These are phyloP conservation scores for Littorina saxatilis DNA, from an alignment of 1,140 invertebrate species.

Conservation along the genomic window DNA sequence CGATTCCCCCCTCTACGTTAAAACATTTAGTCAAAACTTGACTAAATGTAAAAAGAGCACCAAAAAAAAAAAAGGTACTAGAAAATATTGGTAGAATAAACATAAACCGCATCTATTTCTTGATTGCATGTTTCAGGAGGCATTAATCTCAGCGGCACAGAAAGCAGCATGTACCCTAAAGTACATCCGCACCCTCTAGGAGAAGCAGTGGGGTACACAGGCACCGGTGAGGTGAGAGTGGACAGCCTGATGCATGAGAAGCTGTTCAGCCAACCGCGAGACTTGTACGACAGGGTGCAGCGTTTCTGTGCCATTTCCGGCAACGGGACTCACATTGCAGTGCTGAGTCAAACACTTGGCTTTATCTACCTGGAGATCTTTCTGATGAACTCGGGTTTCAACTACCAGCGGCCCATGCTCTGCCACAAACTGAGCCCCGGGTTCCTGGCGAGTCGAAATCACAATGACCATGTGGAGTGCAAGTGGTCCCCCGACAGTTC, in stretches of 20 bases:
- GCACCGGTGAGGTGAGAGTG: conserved; percentile 39
- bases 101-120: too few relatives aligned
- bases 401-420: conserved; percentile 15
- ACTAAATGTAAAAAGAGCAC: too few relatives aligned
- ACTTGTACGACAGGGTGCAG: conserved; percentile 47
- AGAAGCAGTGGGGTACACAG: conserved; percentile 47
- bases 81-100: too few relatives aligned
- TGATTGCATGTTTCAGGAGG: conserved; percentile 45
- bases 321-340: conserved; percentile 55
- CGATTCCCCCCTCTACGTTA: too few relatives aligned
- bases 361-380: conserved; percentile 47
- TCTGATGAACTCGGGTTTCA: conserved; percentile 25
- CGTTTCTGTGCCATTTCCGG: conserved; percentile 54
- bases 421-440: conserved; percentile 47
- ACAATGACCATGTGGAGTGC: conserved; percentile 57
- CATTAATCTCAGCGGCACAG: conserved; percentile 34
- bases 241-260: conserved; percentile 33
- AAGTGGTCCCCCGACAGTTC: conserved; percentile 62
- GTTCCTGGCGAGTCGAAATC: conserved; percentile 42
- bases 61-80: too few relatives aligned
- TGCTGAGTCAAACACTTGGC: conserved; percentile 42
- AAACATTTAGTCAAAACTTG: too few relatives aligned
- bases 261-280: conserved; percentile 34
- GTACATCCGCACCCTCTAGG: conserved; percentile 52
- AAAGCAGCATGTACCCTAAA: conserved; percentile 41